phyloP scores from a whole-genome alignment of 2,888 invertebrate species.

The Caenorhabditis japonica region DNA sequence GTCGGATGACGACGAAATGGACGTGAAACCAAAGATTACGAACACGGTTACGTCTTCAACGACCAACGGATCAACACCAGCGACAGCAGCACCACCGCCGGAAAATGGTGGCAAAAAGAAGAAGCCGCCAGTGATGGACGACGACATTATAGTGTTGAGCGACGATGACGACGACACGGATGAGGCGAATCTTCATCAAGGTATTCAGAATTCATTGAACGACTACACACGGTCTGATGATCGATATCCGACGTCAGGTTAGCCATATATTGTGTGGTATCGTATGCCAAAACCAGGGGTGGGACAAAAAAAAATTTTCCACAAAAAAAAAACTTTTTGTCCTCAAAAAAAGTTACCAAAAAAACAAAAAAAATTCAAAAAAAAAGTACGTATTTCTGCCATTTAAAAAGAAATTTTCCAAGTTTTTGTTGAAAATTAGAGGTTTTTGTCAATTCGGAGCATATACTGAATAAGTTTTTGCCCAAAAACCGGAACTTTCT shows the following conservation, averaged over 20 bases:
- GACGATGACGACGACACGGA: constrained; percentile 40
- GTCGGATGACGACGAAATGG: constrained; percentile 53
- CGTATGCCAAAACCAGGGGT: too few relatives aligned
- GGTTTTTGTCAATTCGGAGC: too few relatives aligned
- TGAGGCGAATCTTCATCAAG: constrained; percentile 20
- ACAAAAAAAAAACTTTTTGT: too few relatives aligned
- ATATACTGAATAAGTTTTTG: too few relatives aligned
- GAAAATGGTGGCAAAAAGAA: constrained; percentile 11
- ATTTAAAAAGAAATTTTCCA: too few relatives aligned
- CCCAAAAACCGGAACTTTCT: too few relatives aligned
- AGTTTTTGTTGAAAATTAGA: too few relatives aligned
- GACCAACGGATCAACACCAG: not conserved
- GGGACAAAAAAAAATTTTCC: too few relatives aligned
- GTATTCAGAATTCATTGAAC: constrained; percentile 35
- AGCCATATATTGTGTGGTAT: constrained; percentile 6
- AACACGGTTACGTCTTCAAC: not conserved
- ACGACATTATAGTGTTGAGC: constrained; percentile 37
- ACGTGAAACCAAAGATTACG: not conserved
- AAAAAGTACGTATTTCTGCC: too few relatives aligned
- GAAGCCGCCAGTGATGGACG: constrained; percentile 18
- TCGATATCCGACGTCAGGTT: constrained; percentile 16
- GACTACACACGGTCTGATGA: constrained; percentile 1
- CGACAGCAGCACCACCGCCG: not conserved
- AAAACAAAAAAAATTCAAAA: too few relatives aligned
- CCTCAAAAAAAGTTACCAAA: too few relatives aligned